These are phyloP conservation scores for Numenius phaeopus DNA, from an alignment of 2,797 vertebrate species.

Conservation along the genomic window DNA sequence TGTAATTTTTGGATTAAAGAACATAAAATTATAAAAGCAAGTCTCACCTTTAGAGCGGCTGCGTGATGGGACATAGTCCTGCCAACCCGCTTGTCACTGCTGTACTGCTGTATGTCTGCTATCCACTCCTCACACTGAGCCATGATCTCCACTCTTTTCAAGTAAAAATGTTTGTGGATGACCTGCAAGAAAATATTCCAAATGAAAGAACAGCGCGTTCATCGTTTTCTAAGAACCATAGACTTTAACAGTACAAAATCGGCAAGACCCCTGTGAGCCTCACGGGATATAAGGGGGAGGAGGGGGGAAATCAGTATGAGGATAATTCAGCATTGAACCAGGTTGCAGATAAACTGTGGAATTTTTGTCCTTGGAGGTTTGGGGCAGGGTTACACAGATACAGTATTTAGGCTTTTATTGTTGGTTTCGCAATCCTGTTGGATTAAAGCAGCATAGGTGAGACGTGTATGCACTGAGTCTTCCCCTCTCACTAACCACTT, in stretches of 20 bases:
- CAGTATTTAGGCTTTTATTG: neutral
- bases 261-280: neutral
- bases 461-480: accelerated
- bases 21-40: neutral
- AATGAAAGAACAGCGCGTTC: neutral
- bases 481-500: neutral
- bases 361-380: neutral
- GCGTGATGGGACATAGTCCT: conserved; percentile 99
- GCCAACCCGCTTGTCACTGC: conserved; percentile 97
- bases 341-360: neutral
- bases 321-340: neutral
- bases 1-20: neutral
- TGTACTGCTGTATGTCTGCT: conserved; percentile 98
- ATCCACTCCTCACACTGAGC: conserved; percentile 99
- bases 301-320: neutral
- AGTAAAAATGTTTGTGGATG: conserved; percentile 98
- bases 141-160: conserved; percentile 97
- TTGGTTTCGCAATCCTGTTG: neutral
- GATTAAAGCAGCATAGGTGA: neutral
- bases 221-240: neutral
- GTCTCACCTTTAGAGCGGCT: conserved; percentile 91
- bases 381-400: neutral
- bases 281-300: neutral
- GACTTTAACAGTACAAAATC: neutral
- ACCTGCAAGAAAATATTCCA: conserved; percentile 81